Evolutionary conservation across 2,113 vertebrate species (phyloP).

Genomic region (Gadus chalcogrammus): DNA sequence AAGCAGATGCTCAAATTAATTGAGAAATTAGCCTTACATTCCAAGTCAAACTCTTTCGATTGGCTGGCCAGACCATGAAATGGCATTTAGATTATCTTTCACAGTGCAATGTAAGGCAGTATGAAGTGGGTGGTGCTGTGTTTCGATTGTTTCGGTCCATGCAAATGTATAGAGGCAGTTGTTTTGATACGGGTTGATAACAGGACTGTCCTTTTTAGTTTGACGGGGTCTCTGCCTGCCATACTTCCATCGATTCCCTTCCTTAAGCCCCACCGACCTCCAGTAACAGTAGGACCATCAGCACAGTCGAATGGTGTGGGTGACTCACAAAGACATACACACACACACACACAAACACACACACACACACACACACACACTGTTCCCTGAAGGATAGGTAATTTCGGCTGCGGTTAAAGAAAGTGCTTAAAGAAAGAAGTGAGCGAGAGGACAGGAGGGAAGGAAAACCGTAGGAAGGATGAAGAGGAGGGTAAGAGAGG

Average conservation of each 20-base stretch:
- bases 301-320: slow-evolving; percentile 45
- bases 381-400: slow-evolving; percentile 13
- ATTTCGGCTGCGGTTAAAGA: not conserved
- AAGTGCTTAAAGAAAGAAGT: not conserved
- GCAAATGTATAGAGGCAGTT: too few species aligned
- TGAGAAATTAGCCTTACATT: too few species aligned
- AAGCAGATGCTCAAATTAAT: too few species aligned
- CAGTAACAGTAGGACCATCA: slow-evolving; percentile 48
- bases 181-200: too few species aligned
- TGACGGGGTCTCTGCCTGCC: too few species aligned
- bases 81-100: too few species aligned
- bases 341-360: too few species aligned
- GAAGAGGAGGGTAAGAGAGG: slow-evolving; percentile 22
- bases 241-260: slow-evolving; percentile 21
- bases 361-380: slow-evolving; percentile 2
- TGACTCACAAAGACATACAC: slow-evolving; percentile 3
- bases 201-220: too few species aligned
- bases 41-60: not conserved
- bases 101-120: too few species aligned
- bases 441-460: not conserved
- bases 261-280: slow-evolving; percentile 39
- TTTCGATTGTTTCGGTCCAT: too few species aligned
- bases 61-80: not conserved
- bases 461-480: slow-evolving; percentile 13
- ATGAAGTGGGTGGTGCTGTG: too few species aligned